Evolutionary conservation across 2,113 vertebrate genomes (phyloP), one percentile per base, ranked within the genome.

Genomic region (Grus americana): DNA sequence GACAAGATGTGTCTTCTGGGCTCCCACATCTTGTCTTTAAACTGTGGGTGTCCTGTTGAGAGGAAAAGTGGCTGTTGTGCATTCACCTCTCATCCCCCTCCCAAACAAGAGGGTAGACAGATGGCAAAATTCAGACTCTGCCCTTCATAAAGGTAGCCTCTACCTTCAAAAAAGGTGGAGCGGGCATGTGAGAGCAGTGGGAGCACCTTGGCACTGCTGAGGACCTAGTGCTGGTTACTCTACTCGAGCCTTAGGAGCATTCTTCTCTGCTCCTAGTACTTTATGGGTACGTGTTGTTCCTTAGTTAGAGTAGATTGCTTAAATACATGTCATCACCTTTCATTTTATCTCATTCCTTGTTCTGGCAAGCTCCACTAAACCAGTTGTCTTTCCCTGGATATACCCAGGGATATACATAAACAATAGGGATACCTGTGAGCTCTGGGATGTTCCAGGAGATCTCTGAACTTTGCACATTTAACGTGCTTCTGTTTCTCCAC

Each of bases 341-440:
- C 26, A n/a, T 73, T 86, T 94, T 75, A 9, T 26, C 49, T 88
- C 72, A 20, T 61, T 52, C 23, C 47, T 50, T 68, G 4, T 50
- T 61, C 40, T 86, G 49, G 34, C 17, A 54, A 68, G 19, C 24
- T 87, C 15, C 24, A 12, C 18, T 58, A 12, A 38, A 90, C 14
- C 38, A 29, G 15, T 29, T 91, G 18, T 5, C 20, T 80, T 80
- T 74, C 27, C 26, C 13, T 76, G 50, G 15, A 8, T 87, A 36
- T 65, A 54, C 8, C 44, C 17, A 47, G 23, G 34, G 20, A 10
- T 68, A 21, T 36, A n/a, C 0, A 0, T 50, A 11, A 54, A 32
- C 10, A 26, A 2, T 14, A 63, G 20, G 5, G 59, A 47, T 36
- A 62, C 22, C 32, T 73, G 32, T 55, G 68, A n/a, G 29, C 32